Conservation (phyloP, 2,888 invertebrate species). For the Suillia variegata region DNA sequence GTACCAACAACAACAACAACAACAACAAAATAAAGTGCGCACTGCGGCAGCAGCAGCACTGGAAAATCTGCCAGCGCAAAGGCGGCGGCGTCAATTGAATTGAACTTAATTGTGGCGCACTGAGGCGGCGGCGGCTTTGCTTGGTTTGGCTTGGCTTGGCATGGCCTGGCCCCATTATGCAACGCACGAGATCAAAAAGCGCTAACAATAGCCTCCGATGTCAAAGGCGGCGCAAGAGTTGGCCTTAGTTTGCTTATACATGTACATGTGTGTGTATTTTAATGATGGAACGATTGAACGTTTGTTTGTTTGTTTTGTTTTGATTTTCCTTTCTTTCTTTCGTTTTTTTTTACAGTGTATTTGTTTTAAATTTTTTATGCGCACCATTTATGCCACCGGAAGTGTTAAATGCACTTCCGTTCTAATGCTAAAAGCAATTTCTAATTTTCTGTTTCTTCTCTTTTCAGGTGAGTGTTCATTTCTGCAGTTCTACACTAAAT, state of each 20-base stretch:
- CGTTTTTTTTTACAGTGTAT: not conserved
- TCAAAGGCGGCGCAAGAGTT: not conserved
- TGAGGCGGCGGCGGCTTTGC: not conserved
- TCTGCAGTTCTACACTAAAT: not conserved
- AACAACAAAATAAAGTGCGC: too few relatives aligned
- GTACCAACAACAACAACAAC: too few relatives aligned
- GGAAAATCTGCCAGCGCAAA: too few relatives aligned
- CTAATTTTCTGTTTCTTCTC: slow-evolving; percentile 10
- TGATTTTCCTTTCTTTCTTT: not conserved
- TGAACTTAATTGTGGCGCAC: slow-evolving; percentile 41
- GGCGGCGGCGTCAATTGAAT: slow-evolving; percentile 39
- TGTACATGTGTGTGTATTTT: not conserved
- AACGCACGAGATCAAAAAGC: slow-evolving; percentile 11
- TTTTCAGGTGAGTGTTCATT: slow-evolving; percentile 28
- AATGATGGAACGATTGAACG: not conserved
- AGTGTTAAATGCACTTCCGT: slow-evolving; percentile 37
- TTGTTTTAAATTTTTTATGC: not conserved
- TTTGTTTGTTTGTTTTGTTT: not conserved
- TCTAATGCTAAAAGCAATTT: slow-evolving; percentile 18
- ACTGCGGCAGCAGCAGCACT: too few relatives aligned
- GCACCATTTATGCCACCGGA: slow-evolving; percentile 24
- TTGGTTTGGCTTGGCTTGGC: too few relatives aligned
- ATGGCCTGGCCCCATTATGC: slow-evolving; percentile 20
- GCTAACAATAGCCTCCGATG: not conserved
- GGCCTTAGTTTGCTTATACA: not conserved